These are phyloP conservation scores for Zaprionus africanus DNA, from an alignment of 1,140 invertebrate species.

Conservation along the genomic window DNA sequence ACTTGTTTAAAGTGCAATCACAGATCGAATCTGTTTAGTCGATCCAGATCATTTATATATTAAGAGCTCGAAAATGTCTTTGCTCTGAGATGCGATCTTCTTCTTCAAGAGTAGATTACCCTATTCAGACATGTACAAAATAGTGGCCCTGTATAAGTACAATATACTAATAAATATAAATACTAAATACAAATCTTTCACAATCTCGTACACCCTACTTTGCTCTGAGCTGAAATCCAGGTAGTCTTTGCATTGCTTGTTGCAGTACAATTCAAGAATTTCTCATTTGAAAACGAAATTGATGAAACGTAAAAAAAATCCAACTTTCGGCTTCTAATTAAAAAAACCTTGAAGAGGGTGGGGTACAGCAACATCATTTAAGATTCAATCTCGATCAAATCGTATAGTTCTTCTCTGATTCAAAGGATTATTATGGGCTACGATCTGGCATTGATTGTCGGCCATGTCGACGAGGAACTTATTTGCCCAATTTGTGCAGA, in stretches of 20 bases:
- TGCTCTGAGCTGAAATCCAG: background rate
- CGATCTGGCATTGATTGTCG: slow-evolving; percentile 52
- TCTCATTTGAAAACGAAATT: slow-evolving; percentile 62
- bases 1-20: too few species aligned
- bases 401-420: background rate
- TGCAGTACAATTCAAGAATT: background rate
- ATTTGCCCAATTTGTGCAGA: slow-evolving; percentile 66
- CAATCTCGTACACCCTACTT: background rate
- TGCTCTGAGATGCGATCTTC: too few species aligned
- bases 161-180: too few species aligned
- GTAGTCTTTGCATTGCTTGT: background rate
- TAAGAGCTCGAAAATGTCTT: too few species aligned
- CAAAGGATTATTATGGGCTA: slow-evolving; percentile 49
- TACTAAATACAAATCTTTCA: background rate
- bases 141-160: too few species aligned
- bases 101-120: too few species aligned
- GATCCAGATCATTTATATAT: too few species aligned
- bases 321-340: slow-evolving; percentile 39
- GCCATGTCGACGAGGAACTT: slow-evolving; percentile 63
- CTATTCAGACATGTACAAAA: too few species aligned
- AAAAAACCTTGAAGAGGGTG: slow-evolving; percentile 17
- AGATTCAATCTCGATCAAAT: slow-evolving; percentile 3
- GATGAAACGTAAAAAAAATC: slow-evolving; percentile 28
- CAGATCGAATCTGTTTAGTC: too few species aligned
- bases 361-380: background rate